phyloP scores from a whole-genome alignment of 2,113 vertebrate genomes.

The Microcebus jonahi region DNA sequence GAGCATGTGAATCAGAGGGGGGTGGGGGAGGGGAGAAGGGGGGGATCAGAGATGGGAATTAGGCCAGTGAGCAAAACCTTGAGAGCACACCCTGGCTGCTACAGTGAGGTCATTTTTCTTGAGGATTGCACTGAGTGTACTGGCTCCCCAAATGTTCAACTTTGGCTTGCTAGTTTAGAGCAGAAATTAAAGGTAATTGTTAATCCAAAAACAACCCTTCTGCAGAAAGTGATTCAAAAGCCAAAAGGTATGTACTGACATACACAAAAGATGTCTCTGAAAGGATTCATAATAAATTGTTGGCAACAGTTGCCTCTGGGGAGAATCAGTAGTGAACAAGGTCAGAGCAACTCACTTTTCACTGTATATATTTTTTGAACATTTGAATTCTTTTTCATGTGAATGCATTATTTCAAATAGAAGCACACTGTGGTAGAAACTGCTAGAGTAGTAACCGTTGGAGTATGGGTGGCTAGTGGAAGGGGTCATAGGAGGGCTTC shows the following conservation, averaged over 20 bases:
- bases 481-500: rapidly evolving
- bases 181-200: neutral
- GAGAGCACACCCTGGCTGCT: neutral
- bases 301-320: neutral
- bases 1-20: neutral
- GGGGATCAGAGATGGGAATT: neutral
- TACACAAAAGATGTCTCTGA: neutral
- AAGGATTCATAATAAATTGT: neutral
- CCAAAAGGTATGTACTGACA: neutral
- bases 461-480: rapidly evolving
- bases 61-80: neutral
- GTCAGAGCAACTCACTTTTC: neutral
- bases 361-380: neutral
- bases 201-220: neutral
- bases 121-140: neutral
- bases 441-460: neutral
- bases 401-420: neutral
- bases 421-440: neutral
- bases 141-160: neutral
- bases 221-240: neutral
- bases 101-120: neutral
- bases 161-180: neutral
- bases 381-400: neutral
- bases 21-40: too few relatives aligned
- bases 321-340: neutral